Conservation (phyloP, 2,797 vertebrate genomes). For the Acipenser transmontanus region DNA sequence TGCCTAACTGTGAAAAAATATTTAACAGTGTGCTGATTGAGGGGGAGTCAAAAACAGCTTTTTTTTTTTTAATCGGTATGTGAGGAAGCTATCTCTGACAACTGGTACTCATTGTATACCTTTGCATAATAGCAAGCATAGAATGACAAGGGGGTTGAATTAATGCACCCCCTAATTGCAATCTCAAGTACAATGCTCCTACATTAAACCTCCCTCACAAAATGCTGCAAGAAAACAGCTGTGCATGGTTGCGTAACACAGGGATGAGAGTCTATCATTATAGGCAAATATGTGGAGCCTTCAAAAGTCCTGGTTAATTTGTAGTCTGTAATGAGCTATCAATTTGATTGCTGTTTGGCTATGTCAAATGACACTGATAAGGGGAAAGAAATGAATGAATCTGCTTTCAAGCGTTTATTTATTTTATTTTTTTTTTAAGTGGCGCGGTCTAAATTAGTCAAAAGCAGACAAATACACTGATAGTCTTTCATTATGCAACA, state of each 20-base stretch:
- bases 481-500: slow-evolving; percentile 10
- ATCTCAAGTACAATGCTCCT: background rate
- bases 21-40: too few relatives aligned
- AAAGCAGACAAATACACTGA: background rate
- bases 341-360: background rate
- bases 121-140: too few relatives aligned
- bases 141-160: too few relatives aligned
- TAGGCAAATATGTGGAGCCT: slow-evolving; percentile 11
- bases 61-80: too few relatives aligned
- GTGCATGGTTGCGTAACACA: background rate
- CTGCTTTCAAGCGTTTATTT: slow-evolving; percentile 8
- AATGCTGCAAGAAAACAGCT: background rate
- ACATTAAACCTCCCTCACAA: background rate
- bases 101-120: too few relatives aligned
- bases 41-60: too few relatives aligned
- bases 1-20: too few relatives aligned
- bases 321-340: slow-evolving; percentile 13
- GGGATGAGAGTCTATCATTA: slow-evolving; percentile 4
- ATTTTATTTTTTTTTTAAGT: slow-evolving; percentile 13
- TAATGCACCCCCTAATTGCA: too few relatives aligned
- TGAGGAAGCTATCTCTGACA: too few relatives aligned
- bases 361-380: slow-evolving; percentile 9
- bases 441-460: background rate
- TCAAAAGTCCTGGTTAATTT: slow-evolving; percentile 17
- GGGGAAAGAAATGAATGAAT: slow-evolving; percentile 5